A percentile compares a stretch with the other conserved stretches of the same genome.
Evolutionary conservation across 2,888 invertebrate species (phyloP).

Genomic region (Salticus scenicus): DNA sequence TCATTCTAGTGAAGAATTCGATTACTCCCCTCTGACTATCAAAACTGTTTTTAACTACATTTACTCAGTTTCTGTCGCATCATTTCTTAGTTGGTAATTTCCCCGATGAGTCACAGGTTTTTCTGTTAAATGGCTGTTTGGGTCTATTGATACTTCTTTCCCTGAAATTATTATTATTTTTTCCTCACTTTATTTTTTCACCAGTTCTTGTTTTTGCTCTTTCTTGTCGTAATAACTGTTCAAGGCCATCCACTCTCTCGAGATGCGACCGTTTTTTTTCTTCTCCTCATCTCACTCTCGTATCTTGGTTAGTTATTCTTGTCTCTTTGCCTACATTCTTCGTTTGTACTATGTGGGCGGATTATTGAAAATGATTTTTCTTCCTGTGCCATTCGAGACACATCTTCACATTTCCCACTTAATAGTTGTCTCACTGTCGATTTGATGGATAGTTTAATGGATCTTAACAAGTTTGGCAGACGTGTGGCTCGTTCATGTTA

Average conservation of each 20-base stretch:
- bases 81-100: background rate
- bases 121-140: background rate
- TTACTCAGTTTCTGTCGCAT: background rate
- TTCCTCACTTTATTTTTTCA: conserved; percentile 6
- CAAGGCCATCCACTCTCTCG: conserved; percentile 35
- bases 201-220: background rate
- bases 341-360: background rate
- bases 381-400: too few species aligned
- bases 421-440: background rate
- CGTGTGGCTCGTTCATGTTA: too few species aligned
- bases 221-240: conserved; percentile 8
- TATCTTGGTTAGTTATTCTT: background rate
- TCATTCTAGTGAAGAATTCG: too few species aligned
- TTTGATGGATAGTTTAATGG: background rate
- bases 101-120: background rate
- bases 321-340: background rate
- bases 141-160: background rate
- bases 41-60: too few species aligned
- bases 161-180: background rate
- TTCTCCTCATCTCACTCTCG: background rate
- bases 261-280: conserved; percentile 4
- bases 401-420: background rate
- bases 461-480: too few species aligned
- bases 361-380: background rate
- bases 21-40: too few species aligned